Conservation (phyloP, 2,888 invertebrate genomes). For the Nemoura dubitans region DNA sequence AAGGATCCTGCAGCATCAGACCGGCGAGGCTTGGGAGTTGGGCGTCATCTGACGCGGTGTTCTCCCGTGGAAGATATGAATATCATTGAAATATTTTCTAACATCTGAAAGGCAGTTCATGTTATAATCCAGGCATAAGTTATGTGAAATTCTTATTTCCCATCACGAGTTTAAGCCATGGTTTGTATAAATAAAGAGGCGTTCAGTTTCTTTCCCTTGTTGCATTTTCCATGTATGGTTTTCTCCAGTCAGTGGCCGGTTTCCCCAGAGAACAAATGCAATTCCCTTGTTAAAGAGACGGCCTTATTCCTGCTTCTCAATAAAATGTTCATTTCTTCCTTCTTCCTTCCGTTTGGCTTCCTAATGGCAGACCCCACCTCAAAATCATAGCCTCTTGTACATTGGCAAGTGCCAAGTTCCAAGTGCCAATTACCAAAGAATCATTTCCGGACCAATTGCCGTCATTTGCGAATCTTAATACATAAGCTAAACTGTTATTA, state of each 20-base stretch:
- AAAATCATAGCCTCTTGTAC: too few relatives aligned
- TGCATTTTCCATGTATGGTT: not conserved
- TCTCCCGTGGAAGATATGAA: too few relatives aligned
- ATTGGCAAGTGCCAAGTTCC: too few relatives aligned
- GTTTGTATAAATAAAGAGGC: too few relatives aligned
- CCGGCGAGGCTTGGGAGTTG: not conserved
- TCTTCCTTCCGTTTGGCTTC: not conserved
- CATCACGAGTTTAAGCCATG: not conserved
- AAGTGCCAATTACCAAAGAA: too few relatives aligned
- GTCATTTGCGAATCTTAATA: too few relatives aligned
- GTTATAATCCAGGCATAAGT: not conserved
- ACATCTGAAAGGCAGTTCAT: too few relatives aligned
- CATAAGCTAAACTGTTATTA: too few relatives aligned
- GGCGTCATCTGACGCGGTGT: too few relatives aligned
- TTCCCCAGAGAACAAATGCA: not conserved
- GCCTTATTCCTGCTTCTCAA: conserved; percentile 1
- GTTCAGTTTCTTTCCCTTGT: not conserved
- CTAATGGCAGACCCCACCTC: too few relatives aligned
- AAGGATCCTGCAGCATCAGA: not conserved
- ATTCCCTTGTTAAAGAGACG: not conserved
- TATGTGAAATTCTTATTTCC: not conserved
- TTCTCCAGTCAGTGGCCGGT: not conserved
- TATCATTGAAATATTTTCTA: too few relatives aligned
- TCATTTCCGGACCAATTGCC: too few relatives aligned
- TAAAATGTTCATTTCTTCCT: conserved; percentile 2